Evolutionary conservation across 2,113 vertebrate genomes (phyloP).

Genomic region (Plotosus lineatus): DNA sequence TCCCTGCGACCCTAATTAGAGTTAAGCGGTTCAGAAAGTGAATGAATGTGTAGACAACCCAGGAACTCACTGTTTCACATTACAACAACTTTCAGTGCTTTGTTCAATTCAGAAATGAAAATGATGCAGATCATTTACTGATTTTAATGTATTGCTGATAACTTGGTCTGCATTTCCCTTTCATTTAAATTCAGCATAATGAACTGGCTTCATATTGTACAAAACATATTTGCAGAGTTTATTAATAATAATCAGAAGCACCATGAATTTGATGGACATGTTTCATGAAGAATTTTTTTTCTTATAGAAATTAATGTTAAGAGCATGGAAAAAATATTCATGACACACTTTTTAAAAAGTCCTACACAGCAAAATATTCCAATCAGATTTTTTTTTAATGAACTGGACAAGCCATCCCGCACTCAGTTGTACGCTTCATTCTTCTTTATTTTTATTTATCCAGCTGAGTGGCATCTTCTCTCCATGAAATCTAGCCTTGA

Average conservation of each 20-base stretch:
- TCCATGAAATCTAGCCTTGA: conserved; percentile 67
- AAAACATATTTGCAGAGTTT: conserved; percentile 49
- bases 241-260: conserved; percentile 33
- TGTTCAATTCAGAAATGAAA: neutral
- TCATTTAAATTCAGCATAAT: conserved; percentile 88
- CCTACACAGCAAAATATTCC: too few species aligned
- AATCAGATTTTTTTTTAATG: neutral
- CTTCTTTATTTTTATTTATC: conserved; percentile 73
- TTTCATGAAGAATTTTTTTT: conserved; percentile 17
- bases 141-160: too few species aligned
- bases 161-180: conserved; percentile 96
- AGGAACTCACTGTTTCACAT: too few species aligned
- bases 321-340: neutral
- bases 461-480: conserved; percentile 69
- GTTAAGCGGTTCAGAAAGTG: too few species aligned
- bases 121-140: conserved; percentile 86
- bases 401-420: neutral
- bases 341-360: neutral
- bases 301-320: conserved; percentile 14
- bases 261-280: conserved; percentile 27
- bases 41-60: too few species aligned
- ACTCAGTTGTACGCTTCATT: conserved; percentile 60
- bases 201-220: conserved; percentile 66
- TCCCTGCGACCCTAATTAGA: too few species aligned
- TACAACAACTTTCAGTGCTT: conserved; percentile 77